A percentile compares a stretch with the other conserved stretches of the same genome.
These are phyloP conservation scores for Psittacara wagleri DNA, from an alignment of 2,113 vertebrate species.

Conservation along the genomic window DNA sequence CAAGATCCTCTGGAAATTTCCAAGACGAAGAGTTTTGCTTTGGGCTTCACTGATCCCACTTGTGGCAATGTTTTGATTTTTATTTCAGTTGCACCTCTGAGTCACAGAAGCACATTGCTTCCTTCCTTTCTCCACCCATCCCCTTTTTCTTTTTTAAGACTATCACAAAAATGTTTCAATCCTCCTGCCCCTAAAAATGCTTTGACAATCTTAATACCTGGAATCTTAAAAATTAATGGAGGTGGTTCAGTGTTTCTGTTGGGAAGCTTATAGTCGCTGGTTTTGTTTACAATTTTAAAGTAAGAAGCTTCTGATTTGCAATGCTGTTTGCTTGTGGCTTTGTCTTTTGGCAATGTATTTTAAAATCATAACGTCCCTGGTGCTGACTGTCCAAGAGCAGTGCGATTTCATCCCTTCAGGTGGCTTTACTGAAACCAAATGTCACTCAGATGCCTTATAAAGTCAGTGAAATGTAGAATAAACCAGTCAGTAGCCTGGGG, in stretches of 20 bases:
- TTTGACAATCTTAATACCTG: neutral
- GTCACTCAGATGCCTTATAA: constrained; percentile 19
- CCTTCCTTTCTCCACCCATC: neutral
- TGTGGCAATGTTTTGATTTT: constrained; percentile 33
- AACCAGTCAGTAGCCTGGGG: constrained; percentile 30
- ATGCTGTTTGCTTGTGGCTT: neutral
- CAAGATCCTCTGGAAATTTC: constrained; percentile 1
- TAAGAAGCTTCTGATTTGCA: neutral
- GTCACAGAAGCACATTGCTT: neutral
- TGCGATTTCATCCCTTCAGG: constrained; percentile 42
- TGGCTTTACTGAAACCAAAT: constrained; percentile 31
- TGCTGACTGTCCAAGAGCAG: neutral
- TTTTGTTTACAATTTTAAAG: constrained; percentile 19
- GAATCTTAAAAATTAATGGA: neutral
- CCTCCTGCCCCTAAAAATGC: neutral
- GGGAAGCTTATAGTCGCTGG: neutral
- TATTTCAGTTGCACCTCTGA: constrained; percentile 29
- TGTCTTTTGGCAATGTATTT: constrained; percentile 4
- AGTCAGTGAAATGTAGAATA: constrained; percentile 35
- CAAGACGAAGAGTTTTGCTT: neutral
- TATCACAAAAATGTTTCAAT: neutral
- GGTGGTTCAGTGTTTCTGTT: neutral
- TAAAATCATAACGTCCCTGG: neutral
- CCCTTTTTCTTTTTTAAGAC: neutral
- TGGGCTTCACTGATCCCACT: neutral